Conservation (phyloP, 2,797 vertebrate species). For the Anableps anableps region DNA sequence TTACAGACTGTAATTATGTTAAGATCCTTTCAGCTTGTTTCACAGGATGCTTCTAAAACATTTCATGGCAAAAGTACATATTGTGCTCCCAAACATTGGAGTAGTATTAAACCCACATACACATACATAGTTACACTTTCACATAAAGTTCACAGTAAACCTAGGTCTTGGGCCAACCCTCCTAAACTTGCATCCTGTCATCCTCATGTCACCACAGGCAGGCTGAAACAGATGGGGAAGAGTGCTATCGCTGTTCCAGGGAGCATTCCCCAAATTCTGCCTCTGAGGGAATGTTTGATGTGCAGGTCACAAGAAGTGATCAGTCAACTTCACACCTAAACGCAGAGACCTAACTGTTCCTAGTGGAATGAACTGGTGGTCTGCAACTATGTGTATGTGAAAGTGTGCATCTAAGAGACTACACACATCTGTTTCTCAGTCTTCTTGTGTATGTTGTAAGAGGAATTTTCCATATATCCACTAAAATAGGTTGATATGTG, state of each 20-base stretch:
- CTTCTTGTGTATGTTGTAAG: conserved; percentile 10
- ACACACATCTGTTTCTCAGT: conserved; percentile 32
- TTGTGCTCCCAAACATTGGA: conserved; percentile 65
- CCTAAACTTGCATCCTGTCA: conserved; percentile 47
- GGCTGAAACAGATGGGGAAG: conserved; percentile 47
- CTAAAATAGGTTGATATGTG: conserved; percentile 26
- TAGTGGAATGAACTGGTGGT: conserved; percentile 31
- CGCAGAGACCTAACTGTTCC: conserved; percentile 48
- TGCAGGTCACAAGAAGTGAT: conserved; percentile 48
- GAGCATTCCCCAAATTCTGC: conserved; percentile 56
- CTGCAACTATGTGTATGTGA: not conserved
- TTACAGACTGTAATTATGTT: conserved; percentile 70
- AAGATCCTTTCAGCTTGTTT: conserved; percentile 62
- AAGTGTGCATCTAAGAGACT: conserved; percentile 7
- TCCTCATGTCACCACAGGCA: conserved; percentile 46
- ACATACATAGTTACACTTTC: conserved; percentile 24
- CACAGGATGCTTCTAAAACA: conserved; percentile 63
- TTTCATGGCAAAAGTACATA: conserved; percentile 63
- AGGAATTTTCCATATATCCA: conserved; percentile 25
- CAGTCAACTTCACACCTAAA: conserved; percentile 50
- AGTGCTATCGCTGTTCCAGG: conserved; percentile 28
- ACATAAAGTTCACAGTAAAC: conserved; percentile 53
- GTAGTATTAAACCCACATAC: conserved; percentile 38
- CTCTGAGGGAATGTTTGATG: conserved; percentile 63
- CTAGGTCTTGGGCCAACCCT: conserved; percentile 38